Percentiles rank a stretch among this genome's conserved stretches.
These are phyloP conservation scores for Prionailurus viverrinus DNA, from an alignment of 2,113 vertebrate genomes.

Conservation along the genomic window DNA sequence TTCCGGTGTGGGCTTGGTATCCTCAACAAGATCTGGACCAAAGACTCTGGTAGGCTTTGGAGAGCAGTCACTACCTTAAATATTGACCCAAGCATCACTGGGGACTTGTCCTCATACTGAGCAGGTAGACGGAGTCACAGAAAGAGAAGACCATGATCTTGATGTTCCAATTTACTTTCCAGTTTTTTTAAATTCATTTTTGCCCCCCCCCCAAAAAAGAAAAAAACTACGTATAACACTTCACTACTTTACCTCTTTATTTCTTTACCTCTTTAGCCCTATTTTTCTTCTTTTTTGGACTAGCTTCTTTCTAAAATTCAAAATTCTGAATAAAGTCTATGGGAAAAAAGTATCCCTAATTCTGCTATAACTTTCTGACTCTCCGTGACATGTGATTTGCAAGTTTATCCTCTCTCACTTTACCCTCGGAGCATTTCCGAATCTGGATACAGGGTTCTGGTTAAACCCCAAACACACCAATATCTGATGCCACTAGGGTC, in stretches of 20 bases:
- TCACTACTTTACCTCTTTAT: not conserved
- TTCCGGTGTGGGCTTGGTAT: not conserved
- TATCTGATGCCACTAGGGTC: accelerated
- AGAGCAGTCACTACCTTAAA: not conserved
- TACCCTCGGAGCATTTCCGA: not conserved
- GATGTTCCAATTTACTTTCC: not conserved
- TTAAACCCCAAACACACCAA: not conserved
- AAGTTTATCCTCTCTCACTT: not conserved
- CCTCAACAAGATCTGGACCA: not conserved
- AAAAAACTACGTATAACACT: not conserved
- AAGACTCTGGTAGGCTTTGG: not conserved
- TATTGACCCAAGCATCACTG: not conserved
- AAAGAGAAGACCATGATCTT: not conserved
- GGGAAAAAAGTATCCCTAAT: not conserved
- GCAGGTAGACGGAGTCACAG: not conserved
- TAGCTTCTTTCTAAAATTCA: not conserved
- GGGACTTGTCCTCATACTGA: not conserved
- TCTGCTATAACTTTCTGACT: not conserved
- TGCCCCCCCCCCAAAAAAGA: not conserved
- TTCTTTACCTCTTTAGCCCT: not conserved
- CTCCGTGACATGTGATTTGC: not conserved
- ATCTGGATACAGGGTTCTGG: not conserved
- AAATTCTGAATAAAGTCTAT: not conserved
- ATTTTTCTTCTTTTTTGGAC: not conserved
- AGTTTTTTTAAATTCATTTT: not conserved